Evolutionary conservation across 2,888 invertebrate species (phyloP).

Genomic region (Dicranocentrus wangi): DNA sequence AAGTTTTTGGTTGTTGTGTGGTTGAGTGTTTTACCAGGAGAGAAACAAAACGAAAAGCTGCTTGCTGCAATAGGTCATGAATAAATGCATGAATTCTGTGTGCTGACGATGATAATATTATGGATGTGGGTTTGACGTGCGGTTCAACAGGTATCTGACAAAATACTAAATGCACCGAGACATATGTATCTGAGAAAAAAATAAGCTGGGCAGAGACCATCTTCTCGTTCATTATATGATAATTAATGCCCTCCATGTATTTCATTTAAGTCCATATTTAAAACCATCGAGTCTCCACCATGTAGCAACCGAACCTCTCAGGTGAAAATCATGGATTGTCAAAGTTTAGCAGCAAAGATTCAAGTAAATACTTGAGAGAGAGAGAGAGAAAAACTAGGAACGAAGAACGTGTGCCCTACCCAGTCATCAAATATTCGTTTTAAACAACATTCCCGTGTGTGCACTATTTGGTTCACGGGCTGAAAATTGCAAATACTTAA

Average conservation of each 20-base stretch:
- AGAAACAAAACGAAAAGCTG: constrained; percentile 2
- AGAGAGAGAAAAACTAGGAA: constrained; percentile 6
- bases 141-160: constrained; percentile 58
- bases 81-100: constrained; percentile 51
- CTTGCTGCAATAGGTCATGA: constrained; percentile 49
- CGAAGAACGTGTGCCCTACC: constrained; percentile 51
- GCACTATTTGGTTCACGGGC: constrained; percentile 36
- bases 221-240: constrained; percentile 64
- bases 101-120: constrained; percentile 50
- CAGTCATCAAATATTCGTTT: constrained; percentile 45
- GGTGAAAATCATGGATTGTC: neutral
- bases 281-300: constrained; percentile 47
- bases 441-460: constrained; percentile 17
- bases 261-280: constrained; percentile 61
- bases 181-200: constrained; percentile 35
- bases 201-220: constrained; percentile 61
- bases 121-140: constrained; percentile 50
- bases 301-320: no score
- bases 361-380: neutral
- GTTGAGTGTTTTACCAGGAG: neutral
- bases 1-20: no score
- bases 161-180: constrained; percentile 24
- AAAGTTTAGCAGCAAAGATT: neutral
- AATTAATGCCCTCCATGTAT: constrained; percentile 64
- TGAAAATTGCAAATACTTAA: constrained; percentile 7